A percentile compares a stretch with the other conserved stretches of the same genome.
Conservation (phyloP, 2,797 vertebrate species). For the Neosalanx taihuensis region DNA sequence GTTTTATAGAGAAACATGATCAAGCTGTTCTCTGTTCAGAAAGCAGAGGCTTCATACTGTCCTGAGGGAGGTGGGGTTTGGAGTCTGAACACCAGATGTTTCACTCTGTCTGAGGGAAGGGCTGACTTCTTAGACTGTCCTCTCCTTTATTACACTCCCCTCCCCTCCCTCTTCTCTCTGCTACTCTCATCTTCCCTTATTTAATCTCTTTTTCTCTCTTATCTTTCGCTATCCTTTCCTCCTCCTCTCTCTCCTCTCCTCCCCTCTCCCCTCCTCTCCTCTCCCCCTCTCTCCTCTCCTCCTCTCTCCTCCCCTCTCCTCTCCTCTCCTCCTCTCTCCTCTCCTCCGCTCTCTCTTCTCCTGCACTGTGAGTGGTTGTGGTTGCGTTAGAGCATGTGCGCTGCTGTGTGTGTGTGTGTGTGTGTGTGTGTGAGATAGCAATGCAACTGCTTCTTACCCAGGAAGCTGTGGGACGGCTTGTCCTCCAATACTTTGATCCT, state of each 20-base stretch:
- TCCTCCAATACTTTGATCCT: conserved; percentile 95
- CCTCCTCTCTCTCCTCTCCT: no score
- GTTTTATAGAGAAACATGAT: background rate
- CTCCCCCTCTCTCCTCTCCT: no score
- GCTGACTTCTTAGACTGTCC: conserved; percentile 24
- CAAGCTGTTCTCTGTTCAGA: background rate
- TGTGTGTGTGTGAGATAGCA: conserved; percentile 19
- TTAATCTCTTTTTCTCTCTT: no score
- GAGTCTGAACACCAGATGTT: conserved; percentile 44
- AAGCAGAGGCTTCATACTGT: conserved; percentile 13
- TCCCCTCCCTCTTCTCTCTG: background rate
- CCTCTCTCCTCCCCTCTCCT: background rate
- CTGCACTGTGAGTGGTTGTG: background rate
- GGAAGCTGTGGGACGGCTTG: conserved; percentile 94
- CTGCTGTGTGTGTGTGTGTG: background rate
- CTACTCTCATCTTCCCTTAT: no score
- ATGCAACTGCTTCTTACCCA: conserved; percentile 79
- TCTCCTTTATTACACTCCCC: background rate
- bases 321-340: background rate
- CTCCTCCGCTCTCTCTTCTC: background rate
- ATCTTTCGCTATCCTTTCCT: background rate
- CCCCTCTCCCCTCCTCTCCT: background rate
- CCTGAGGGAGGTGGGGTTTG: conserved; percentile 21
- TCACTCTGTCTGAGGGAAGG: conserved; percentile 23
- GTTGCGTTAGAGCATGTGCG: background rate